A percentile compares a stretch with the other conserved stretches of the same genome.
Evolutionary conservation across 2,113 vertebrate species (phyloP).

Genomic region (Micronycteris hirsuta): DNA sequence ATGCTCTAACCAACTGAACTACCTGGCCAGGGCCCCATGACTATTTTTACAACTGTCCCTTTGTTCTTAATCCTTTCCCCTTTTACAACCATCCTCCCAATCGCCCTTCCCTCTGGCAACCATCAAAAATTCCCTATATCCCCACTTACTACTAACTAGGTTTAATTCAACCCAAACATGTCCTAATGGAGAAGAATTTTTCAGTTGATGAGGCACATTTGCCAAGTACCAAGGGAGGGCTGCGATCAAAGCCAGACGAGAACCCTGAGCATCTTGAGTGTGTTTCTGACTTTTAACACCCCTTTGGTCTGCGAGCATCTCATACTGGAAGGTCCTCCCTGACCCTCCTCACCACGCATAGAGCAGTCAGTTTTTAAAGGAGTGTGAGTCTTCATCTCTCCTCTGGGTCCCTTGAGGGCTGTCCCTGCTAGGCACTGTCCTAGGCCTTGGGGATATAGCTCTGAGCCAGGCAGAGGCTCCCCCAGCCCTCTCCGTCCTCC

Average conservation of each 20-base stretch:
- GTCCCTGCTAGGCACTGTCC: not conserved
- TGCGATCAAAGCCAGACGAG: not conserved
- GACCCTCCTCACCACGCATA: not conserved
- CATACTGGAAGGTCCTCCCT: too few relatives aligned
- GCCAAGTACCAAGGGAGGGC: not conserved
- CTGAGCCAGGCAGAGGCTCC: not conserved
- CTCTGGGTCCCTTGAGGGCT: not conserved
- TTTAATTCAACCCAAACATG: not conserved
- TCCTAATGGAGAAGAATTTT: not conserved
- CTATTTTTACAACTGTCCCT: too few relatives aligned
- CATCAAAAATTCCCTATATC: too few relatives aligned
- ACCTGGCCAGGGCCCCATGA: too few relatives aligned
- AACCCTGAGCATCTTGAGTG: not conserved
- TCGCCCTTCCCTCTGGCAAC: too few relatives aligned
- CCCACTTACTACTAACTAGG: not conserved
- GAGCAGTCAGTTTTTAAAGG: fast-evolving
- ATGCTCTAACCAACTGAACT: too few relatives aligned
- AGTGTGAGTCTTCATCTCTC: fast-evolving
- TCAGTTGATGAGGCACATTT: not conserved
- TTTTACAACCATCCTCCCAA: too few relatives aligned
- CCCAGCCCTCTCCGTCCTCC: not conserved
- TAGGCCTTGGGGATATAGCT: not conserved
- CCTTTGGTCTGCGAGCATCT: too few relatives aligned
- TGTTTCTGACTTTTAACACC: not conserved
- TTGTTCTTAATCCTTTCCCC: too few relatives aligned